These are phyloP conservation scores for Mus spretus DNA, from an alignment of 2,797 vertebrate species.

Conservation along the genomic window DNA sequence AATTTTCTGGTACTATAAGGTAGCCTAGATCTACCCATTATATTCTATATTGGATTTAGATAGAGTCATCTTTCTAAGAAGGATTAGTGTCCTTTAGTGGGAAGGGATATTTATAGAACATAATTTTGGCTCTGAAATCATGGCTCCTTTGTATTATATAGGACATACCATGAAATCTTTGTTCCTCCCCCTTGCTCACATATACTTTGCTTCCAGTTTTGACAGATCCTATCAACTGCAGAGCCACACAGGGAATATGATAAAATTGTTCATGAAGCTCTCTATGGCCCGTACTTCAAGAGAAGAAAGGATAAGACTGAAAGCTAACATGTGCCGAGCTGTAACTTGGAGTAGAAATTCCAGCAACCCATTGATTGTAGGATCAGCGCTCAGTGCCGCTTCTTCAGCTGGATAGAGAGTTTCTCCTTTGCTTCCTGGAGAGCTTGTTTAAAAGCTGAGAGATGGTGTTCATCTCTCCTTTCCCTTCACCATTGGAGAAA, in stretches of 20 bases:
- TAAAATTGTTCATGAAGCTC: neutral
- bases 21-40: neutral
- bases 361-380: neutral
- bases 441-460: conserved; percentile 47
- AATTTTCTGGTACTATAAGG: neutral
- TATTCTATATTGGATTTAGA: neutral
- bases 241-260: neutral
- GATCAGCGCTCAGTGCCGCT: neutral
- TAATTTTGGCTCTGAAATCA: conserved; percentile 34
- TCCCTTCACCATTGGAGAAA: conserved; percentile 30
- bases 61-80: neutral
- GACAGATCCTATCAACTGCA: neutral
- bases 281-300: neutral
- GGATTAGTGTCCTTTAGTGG: neutral
- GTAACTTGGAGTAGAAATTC: conserved; percentile 43
- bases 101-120: neutral
- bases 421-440: conserved; percentile 29
- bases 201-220: conserved; percentile 7
- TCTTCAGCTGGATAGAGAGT: neutral
- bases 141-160: neutral
- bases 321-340: neutral
- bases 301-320: conserved; percentile 47
- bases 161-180: neutral
- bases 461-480: neutral
- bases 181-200: neutral